Conservation (phyloP, 2,888 invertebrate genomes). For the Artemia sinica region DNA sequence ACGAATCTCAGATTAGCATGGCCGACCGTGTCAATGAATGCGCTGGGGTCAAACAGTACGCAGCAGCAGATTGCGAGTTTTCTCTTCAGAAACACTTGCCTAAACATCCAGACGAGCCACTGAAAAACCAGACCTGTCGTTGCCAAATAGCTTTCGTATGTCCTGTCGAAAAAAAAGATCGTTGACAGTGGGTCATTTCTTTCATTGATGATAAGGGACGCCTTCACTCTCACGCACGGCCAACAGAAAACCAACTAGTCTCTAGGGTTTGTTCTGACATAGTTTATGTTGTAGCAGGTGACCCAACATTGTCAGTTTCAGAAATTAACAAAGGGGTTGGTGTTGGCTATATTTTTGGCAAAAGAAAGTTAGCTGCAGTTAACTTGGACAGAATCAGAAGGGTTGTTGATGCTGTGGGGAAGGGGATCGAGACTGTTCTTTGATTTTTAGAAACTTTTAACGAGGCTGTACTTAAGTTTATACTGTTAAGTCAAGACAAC, state of each 20-base stretch:
- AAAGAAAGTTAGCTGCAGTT: neutral
- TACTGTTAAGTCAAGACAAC: neutral
- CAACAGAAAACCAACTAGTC: neutral
- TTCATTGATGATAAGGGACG: neutral
- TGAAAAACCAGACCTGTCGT: neutral
- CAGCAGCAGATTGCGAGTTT: neutral
- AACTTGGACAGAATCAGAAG: neutral
- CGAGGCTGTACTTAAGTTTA: neutral
- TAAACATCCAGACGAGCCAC: slow-evolving; percentile 2
- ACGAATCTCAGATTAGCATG: neutral
- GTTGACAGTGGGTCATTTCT: neutral
- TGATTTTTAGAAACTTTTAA: neutral
- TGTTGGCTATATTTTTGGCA: no score
- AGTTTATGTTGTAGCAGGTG: neutral
- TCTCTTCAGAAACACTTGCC: slow-evolving; percentile 5
- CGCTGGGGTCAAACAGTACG: neutral
- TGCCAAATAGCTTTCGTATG: neutral
- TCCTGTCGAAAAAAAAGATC: neutral
- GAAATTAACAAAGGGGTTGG: no score
- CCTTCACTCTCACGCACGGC: neutral
- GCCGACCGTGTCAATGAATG: neutral
- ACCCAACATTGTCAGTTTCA: no score
- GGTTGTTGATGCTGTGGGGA: neutral
- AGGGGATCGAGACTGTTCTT: neutral
- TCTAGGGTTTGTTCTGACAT: neutral